Evolutionary conservation across 2,113 vertebrate species (phyloP).

Genomic region (Larimichthys polyactis): DNA sequence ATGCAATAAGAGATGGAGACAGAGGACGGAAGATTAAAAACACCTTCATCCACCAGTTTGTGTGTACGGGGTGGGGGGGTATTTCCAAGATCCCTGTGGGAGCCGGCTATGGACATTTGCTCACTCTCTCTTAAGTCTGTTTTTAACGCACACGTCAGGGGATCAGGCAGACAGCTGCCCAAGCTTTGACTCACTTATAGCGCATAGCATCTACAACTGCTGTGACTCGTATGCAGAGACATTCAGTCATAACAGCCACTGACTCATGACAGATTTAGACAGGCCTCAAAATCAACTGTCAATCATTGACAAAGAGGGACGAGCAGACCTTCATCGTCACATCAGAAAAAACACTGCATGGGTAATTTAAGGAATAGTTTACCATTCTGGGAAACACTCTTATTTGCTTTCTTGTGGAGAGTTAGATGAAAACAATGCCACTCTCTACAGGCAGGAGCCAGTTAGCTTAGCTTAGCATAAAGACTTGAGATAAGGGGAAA

Average conservation of each 20-base stretch:
- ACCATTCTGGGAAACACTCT: background rate
- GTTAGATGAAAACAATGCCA: background rate
- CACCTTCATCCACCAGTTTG: background rate
- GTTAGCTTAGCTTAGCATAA: background rate
- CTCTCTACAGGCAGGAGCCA: background rate
- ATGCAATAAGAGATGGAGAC: background rate
- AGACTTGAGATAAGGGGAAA: background rate
- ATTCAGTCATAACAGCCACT: conserved; percentile 6
- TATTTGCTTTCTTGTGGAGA: too few species aligned
- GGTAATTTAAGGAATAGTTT: background rate
- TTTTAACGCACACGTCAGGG: conserved; percentile 48
- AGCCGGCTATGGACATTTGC: conserved; percentile 38
- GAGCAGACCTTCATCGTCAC: background rate
- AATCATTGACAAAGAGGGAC: background rate
- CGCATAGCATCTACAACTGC: conserved; percentile 55
- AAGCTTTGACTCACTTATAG: conserved; percentile 52
- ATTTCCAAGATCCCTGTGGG: conserved; percentile 32
- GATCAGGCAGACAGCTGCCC: conserved; percentile 64
- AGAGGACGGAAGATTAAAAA: background rate
- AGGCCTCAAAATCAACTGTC: conserved; percentile 3
- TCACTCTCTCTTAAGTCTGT: conserved; percentile 49
- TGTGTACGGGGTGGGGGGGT: conserved; percentile 18
- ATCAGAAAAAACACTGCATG: background rate
- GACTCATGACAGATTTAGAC: conserved; percentile 7
- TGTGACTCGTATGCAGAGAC: conserved; percentile 5